Evolutionary conservation across 2,888 invertebrate genomes (phyloP), one percentile per base, ranked within the genome.

Genomic region (Tachina fera): DNA sequence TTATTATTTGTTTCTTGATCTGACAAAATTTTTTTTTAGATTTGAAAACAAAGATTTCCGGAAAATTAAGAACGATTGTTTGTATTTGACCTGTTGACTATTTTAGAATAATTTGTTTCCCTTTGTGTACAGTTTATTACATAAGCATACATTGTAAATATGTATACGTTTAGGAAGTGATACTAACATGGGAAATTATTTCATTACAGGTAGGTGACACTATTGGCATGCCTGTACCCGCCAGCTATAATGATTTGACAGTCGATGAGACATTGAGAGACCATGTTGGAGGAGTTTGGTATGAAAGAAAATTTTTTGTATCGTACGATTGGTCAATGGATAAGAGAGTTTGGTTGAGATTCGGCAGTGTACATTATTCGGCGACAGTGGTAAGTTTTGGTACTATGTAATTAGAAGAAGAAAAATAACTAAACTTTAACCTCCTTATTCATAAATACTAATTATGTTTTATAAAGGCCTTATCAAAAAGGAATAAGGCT

Each of bases 241-340:
- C 97, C 0, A 98, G 98, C 75, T 99, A 96, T 94, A 99, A 99
- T 91, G 99, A 99, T 92, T 94, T 99, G 14, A 97, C 97, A 0
- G 96, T 96, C 70, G 96, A 97, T 75, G 94, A 93, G 19, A 93
- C 94, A 0, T 92, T 98, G 3, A 94, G 98, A n/a, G 98, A 99
- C 92, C 98, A 98, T 93, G 96, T 99, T 1, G 99, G 99, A 0
- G 95, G 98, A 90, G 99, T 97, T 39, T 99, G 99, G 99, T 99
- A 99, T 92, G 97, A 98, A 90, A 94, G 96, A 16, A 94, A 94
- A 3, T 98, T 98, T 93, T 96, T 95, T 92, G 95, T 96, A 8
- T 96, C 98, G 0, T 91, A 93, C 16, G 94, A 95, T 84, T 98
- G 98, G 98, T 91, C 92, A 4, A 91, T 94, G 4, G 93, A 93